Base-by-base conservation (phyloP, 2,888 invertebrate genomes). In the Drosophila histrio region DNA sequence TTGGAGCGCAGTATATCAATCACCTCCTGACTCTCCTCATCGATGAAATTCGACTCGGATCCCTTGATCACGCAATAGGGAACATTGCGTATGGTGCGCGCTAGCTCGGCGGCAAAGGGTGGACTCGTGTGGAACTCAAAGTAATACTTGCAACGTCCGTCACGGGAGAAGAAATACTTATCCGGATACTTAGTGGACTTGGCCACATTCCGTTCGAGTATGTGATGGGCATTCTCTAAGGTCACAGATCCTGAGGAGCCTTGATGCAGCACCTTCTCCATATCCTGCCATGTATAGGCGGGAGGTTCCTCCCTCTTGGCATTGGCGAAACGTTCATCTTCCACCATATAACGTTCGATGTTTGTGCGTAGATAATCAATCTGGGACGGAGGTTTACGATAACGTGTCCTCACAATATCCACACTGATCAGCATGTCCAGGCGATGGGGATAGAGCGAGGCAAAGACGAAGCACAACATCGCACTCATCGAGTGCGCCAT, bases 401-500 rank as follows among this genome's bases (percentile, higher is more conserved):
- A 68, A 2, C 79, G 77, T 11, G 90, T 89, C 19, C 87, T 76
- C 7, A 92, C 82, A 2, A 89, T 75, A 54, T 92, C 92, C 28
- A 92, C 83, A 57, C 89, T 89, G 50, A 92, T 90, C 28, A 92
- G 50, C 88, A 92, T 84, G 63, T 92, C 92, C 34, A 91, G 66
- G 34, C 89, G 90, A 36, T 89, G 91, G 0, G 92, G 91, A 85
- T 93, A 95, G 0, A 94, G 80, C 36, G 94, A 92, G 1, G 95
- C 93, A 75, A 94, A 96, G 11, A 94, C 91, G 87, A 94, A 94
- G 9, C 93, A 92, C 1, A 93, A 91, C 63, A 94, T 93, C 1
- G 94, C 93, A 17, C 95, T 94, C 93, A 95, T 93, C 0, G 96
- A 96, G 87, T 96, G 96, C 1, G 94, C 93, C 68, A 96, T 84